Evolutionary conservation across 2,113 vertebrate species (phyloP).

Genomic region (Brachyhypopomus occidentalis): DNA sequence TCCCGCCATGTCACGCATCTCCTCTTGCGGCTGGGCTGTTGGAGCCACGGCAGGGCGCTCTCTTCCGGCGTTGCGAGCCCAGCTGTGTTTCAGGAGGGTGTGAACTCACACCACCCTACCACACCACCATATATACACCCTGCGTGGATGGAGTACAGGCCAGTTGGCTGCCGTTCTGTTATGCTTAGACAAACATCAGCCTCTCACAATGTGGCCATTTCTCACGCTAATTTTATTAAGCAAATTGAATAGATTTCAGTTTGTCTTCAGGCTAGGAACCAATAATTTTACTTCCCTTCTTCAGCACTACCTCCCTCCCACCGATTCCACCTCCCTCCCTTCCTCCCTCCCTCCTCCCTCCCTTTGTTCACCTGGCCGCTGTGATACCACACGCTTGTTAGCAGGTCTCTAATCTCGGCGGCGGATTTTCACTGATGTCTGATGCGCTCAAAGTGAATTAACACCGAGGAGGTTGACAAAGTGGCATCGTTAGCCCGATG

Average conservation of each 20-base stretch:
- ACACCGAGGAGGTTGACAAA: slow-evolving; percentile 39
- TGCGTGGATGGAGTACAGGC: neutral
- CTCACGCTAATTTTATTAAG: slow-evolving; percentile 77
- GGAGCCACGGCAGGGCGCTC: slow-evolving; percentile 26
- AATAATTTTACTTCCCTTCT: slow-evolving; percentile 56
- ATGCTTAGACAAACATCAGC: slow-evolving; percentile 49
- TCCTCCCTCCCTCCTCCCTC: neutral
- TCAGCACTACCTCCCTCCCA: slow-evolving; percentile 6
- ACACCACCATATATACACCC: too few relatives aligned
- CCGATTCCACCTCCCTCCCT: neutral
- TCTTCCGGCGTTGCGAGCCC: neutral
- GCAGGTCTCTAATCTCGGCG: slow-evolving; percentile 33
- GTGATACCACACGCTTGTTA: slow-evolving; percentile 20
- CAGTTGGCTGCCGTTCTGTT: slow-evolving; percentile 54
- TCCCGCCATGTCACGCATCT: slow-evolving; percentile 58
- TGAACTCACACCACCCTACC: too few relatives aligned
- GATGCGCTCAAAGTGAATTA: slow-evolving; percentile 32
- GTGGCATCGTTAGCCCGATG: slow-evolving; percentile 17
- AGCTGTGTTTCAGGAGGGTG: neutral
- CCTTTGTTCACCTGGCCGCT: slow-evolving; percentile 28
- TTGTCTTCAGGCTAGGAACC: slow-evolving; percentile 65
- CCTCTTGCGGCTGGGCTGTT: slow-evolving; percentile 14
- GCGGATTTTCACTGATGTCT: slow-evolving; percentile 33
- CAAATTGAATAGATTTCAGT: slow-evolving; percentile 74
- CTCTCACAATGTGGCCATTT: slow-evolving; percentile 66